Evolutionary conservation across 2,113 vertebrate genomes (phyloP).

Genomic region (Peromyscus maniculatus): DNA sequence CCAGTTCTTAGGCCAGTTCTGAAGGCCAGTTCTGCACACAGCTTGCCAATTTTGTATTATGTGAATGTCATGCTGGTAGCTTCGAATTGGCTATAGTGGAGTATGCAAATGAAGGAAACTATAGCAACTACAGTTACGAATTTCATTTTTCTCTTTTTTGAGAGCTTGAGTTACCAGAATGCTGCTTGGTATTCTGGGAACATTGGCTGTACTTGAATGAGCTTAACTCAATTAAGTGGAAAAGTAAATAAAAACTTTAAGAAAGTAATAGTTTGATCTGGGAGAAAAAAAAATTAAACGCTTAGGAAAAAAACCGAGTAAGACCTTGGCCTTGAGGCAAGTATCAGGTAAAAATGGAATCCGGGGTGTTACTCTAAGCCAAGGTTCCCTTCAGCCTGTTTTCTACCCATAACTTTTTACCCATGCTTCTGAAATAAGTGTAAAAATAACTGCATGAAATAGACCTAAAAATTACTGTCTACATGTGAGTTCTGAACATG

Average conservation of each 20-base stretch:
- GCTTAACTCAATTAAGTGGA: not conserved
- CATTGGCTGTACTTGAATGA: not conserved
- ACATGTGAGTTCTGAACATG: not conserved
- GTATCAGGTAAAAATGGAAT: not conserved
- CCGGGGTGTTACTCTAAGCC: not conserved
- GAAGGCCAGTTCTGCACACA: not conserved
- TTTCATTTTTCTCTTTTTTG: not conserved
- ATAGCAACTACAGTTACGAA: not conserved
- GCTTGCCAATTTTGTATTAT: not conserved
- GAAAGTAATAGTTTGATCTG: not conserved
- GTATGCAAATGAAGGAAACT: not conserved
- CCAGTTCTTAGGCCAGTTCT: no score
- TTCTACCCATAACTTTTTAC: not conserved
- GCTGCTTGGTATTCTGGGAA: not conserved
- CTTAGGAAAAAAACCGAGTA: not conserved
- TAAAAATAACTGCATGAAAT: conserved; percentile 36
- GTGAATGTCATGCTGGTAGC: not conserved
- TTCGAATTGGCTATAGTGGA: not conserved
- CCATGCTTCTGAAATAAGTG: conserved; percentile 20
- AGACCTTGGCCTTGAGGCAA: not conserved
- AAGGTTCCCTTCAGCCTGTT: not conserved
- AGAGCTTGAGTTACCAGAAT: not conserved
- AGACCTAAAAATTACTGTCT: not conserved
- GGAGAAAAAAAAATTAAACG: not conserved
- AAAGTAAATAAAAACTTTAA: conserved; percentile 16